Evolutionary conservation across 2,113 vertebrate genomes (phyloP).

Genomic region (Edolisoma coerulescens): DNA sequence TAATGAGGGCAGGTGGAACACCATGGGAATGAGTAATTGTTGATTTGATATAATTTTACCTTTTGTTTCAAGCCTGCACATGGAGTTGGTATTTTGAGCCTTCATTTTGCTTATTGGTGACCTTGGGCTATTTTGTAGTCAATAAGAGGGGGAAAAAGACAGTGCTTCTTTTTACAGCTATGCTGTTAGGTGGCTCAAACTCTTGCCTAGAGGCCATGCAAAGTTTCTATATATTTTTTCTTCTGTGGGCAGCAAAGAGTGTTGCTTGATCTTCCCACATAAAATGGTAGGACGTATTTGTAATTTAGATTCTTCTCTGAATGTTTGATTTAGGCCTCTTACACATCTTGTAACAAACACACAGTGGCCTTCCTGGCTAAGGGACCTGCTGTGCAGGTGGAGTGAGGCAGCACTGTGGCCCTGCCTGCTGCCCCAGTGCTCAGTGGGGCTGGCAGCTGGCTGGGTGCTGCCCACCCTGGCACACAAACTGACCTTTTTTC

Average conservation of each 20-base stretch:
- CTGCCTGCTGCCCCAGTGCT: background rate
- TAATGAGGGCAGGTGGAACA: constrained; percentile 47
- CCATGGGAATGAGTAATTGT: constrained; percentile 44
- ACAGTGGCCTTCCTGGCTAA: background rate
- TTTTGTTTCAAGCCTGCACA: background rate
- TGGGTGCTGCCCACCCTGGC: rapidly evolving
- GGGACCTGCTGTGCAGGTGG: background rate
- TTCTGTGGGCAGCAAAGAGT: background rate
- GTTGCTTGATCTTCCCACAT: background rate
- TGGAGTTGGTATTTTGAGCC: background rate
- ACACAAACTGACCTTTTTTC: background rate
- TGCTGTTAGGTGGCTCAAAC: background rate
- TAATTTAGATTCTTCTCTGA: background rate
- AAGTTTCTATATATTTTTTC: background rate
- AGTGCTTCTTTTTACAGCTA: background rate
- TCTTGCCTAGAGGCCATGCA: background rate
- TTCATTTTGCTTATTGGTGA: constrained; percentile 29
- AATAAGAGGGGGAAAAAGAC: background rate
- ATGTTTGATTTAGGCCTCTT: background rate
- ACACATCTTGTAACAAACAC: background rate
- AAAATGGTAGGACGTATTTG: background rate
- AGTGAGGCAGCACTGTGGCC: background rate
- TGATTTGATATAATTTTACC: constrained; percentile 47
- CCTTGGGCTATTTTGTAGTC: background rate
- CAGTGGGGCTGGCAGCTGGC: rapidly evolving